Percentiles rank a stretch among this genome's conserved stretches.
These are phyloP conservation scores for Sycophila texana DNA, from an alignment of 2,888 invertebrate species.

Conservation along the genomic window DNA sequence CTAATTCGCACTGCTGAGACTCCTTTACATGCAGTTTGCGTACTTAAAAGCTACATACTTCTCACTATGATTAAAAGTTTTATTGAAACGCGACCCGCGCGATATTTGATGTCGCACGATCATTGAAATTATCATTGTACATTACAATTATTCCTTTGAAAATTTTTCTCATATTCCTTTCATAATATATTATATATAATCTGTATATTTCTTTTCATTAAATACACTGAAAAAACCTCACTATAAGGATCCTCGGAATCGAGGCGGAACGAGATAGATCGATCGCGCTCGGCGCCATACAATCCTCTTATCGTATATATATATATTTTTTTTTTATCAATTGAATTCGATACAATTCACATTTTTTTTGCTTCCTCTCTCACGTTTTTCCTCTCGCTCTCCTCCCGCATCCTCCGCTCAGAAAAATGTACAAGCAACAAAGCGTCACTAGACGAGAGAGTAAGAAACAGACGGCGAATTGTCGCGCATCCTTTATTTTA, in stretches of 20 bases:
- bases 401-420: not conserved
- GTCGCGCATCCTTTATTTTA: not conserved
- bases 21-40: conserved; percentile 24
- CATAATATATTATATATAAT: conserved; percentile 16
- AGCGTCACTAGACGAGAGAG: conserved; percentile 4
- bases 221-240: conserved; percentile 57
- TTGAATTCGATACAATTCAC: conserved; percentile 24
- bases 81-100: conserved; percentile 50
- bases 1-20: conserved; percentile 5
- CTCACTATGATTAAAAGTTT: conserved; percentile 31
- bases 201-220: conserved; percentile 34
- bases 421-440: conserved; percentile 14
- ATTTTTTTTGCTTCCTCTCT: not conserved
- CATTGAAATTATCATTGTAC: conserved; percentile 15
- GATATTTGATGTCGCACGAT: conserved; percentile 32
- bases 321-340: not conserved
- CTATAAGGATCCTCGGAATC: conserved; percentile 27
- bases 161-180: conserved; percentile 16
- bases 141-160: not conserved
- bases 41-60: conserved; percentile 40
- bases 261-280: conserved; percentile 48
- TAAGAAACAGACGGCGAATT: conserved; percentile 34
- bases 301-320: conserved; percentile 4
- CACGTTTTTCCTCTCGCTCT: not conserved
- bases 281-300: conserved; percentile 42